Evolutionary conservation across 2,797 vertebrate genomes (phyloP).

Genomic region (Moxostoma hubbsi): DNA sequence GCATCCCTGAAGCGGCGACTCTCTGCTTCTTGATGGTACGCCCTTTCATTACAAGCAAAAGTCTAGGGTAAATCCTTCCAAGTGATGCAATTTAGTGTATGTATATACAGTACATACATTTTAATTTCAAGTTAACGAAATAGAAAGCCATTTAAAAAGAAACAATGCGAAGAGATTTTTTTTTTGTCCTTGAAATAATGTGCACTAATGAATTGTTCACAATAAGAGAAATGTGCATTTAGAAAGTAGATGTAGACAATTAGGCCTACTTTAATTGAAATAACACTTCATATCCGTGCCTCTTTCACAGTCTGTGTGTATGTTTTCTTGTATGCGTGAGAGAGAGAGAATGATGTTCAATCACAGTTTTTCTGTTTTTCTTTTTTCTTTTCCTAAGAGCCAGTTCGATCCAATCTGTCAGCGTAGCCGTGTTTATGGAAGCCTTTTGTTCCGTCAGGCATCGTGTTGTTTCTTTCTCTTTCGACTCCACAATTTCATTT

Average conservation of each 20-base stretch:
- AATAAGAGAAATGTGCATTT: too few relatives aligned
- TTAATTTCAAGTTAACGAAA: too few relatives aligned
- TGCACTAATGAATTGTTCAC: too few relatives aligned
- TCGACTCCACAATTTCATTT: conserved; percentile 56
- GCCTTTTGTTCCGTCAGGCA: conserved; percentile 43
- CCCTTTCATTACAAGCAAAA: conserved; percentile 12
- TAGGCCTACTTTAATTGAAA: neutral
- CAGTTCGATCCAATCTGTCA: conserved; percentile 46
- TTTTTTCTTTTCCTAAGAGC: conserved; percentile 51
- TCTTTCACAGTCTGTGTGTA: conserved; percentile 6
- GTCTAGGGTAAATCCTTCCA: too few relatives aligned
- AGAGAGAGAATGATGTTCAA: conserved; percentile 48
- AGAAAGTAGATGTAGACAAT: too few relatives aligned
- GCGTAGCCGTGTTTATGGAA: conserved; percentile 45
- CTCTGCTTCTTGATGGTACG: conserved; percentile 6
- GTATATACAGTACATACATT: too few relatives aligned
- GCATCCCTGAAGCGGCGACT: conserved; percentile 14
- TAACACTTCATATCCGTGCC: conserved; percentile 2
- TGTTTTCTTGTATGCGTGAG: conserved; percentile 39
- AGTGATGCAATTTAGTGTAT: too few relatives aligned
- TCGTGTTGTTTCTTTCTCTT: conserved; percentile 52
- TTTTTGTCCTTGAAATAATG: too few relatives aligned
- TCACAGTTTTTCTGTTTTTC: conserved; percentile 39
- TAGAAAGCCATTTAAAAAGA: too few relatives aligned
- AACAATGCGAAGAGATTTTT: too few relatives aligned